These are phyloP conservation scores for Scaptomyza flava DNA, from an alignment of 2,888 invertebrate species.

Conservation along the genomic window DNA sequence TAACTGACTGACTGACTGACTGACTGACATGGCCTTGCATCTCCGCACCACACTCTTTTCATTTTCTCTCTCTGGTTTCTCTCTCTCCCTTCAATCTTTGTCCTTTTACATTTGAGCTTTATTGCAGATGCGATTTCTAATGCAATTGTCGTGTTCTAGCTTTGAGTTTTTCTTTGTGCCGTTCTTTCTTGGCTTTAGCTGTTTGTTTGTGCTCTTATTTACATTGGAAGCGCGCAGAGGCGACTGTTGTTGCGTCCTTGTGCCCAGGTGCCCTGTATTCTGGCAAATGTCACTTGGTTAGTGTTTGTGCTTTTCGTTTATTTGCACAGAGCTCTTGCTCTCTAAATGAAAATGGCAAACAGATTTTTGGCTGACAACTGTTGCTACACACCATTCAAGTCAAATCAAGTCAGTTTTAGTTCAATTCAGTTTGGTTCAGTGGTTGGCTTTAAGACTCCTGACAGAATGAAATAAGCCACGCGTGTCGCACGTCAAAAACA, in stretches of 20 bases:
- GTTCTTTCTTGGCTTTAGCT: constrained; percentile 18
- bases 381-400: constrained; percentile 25
- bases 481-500: constrained; percentile 20
- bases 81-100: not conserved
- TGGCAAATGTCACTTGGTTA: not conserved
- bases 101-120: not conserved
- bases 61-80: not conserved
- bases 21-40: constrained; percentile 11
- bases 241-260: constrained; percentile 34
- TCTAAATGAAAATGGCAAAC: constrained; percentile 40
- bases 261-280: constrained; percentile 34
- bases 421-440: constrained; percentile 2
- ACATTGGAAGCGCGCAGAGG: constrained; percentile 17
- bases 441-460: constrained; percentile 9
- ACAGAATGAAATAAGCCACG: constrained; percentile 33
- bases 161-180: constrained; percentile 20
- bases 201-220: constrained; percentile 23
- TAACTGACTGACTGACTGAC: not conserved
- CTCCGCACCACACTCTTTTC: not conserved
- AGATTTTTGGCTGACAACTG: constrained; percentile 39
- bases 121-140: constrained; percentile 34
- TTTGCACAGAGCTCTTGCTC: constrained; percentile 27
- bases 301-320: not conserved
- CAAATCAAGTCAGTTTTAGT: too few relatives aligned
- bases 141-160: constrained; percentile 55